phyloP scores from a whole-genome alignment of 2,113 vertebrate species.

The Tapirus terrestris region DNA sequence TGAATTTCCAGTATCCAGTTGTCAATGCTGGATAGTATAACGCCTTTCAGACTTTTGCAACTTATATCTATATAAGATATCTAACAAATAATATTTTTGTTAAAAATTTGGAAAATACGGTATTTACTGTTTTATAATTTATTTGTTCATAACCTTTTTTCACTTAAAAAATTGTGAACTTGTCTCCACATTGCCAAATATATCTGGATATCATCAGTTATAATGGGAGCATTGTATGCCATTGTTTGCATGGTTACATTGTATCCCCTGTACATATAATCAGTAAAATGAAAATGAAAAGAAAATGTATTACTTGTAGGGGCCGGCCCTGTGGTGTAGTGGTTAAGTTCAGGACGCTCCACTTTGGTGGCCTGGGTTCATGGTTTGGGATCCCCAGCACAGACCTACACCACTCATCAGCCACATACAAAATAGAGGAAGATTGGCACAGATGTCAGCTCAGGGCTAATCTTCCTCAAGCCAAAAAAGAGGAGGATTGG shows the following conservation, averaged over 20 bases:
- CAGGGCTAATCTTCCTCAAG: too few species aligned
- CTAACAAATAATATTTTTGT: background rate
- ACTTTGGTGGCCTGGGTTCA: too few species aligned
- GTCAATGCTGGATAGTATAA: background rate
- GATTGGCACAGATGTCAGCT: too few species aligned
- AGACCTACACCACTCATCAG: too few species aligned
- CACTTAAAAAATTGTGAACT: slow-evolving; percentile 26
- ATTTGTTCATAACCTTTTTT: background rate
- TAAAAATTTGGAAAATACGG: background rate
- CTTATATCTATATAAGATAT: background rate
- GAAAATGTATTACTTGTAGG: background rate
- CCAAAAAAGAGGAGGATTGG: too few species aligned
- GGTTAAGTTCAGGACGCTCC: too few species aligned
- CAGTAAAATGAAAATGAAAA: background rate
- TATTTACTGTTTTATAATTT: background rate
- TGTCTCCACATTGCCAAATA: background rate
- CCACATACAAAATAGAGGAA: too few species aligned
- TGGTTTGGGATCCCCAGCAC: too few species aligned
- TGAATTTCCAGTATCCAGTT: background rate
- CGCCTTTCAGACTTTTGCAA: background rate
- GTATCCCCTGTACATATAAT: background rate
- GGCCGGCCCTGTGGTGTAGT: too few species aligned
- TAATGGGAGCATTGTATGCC: background rate
- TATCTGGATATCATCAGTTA: background rate
- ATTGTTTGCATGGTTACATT: background rate